phyloP scores from a whole-genome alignment of 2,797 vertebrate genomes.

The Microctenopoma steveboyesi region DNA sequence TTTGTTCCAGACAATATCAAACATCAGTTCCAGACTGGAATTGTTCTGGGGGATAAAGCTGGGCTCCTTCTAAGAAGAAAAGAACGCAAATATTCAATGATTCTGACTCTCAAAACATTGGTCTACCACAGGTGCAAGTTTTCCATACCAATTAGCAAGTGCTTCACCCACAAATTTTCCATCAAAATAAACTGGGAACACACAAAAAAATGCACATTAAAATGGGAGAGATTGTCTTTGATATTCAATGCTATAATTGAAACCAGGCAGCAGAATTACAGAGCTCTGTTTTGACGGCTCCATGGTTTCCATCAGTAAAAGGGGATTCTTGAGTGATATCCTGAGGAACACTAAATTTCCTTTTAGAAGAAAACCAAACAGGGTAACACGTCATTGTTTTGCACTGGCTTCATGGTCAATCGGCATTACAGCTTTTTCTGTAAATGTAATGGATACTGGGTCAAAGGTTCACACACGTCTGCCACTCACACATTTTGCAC shows the following conservation, averaged over 20 bases:
- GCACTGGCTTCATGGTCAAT: constrained; percentile 69
- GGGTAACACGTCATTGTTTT: constrained; percentile 79
- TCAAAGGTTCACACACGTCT: constrained; percentile 77
- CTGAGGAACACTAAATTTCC: constrained; percentile 77
- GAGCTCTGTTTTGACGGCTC: constrained; percentile 77
- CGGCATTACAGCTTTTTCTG: constrained; percentile 48
- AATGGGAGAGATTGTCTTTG: constrained; percentile 82
- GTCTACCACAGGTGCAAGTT: constrained; percentile 85
- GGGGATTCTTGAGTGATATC: constrained; percentile 82
- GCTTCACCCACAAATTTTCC: constrained; percentile 83
- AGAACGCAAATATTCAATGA: constrained; percentile 78
- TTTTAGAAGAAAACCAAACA: constrained; percentile 76
- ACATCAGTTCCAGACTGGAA: constrained; percentile 67
- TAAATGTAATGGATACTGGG: constrained; percentile 71
- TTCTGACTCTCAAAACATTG: constrained; percentile 81
- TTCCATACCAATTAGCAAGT: constrained; percentile 82
- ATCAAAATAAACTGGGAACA: constrained; percentile 80
- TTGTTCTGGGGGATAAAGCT: constrained; percentile 70
- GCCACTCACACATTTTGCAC: constrained; percentile 61
- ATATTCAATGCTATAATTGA: constrained; percentile 84
- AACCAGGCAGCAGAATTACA: constrained; percentile 78
- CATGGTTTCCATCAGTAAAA: constrained; percentile 78
- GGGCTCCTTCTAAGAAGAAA: constrained; percentile 68
- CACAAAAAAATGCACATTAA: constrained; percentile 80
- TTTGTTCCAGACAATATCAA: constrained; percentile 72